Evolutionary conservation across 2,113 vertebrate species (phyloP).

Genomic region (Camelus bactrianus): DNA sequence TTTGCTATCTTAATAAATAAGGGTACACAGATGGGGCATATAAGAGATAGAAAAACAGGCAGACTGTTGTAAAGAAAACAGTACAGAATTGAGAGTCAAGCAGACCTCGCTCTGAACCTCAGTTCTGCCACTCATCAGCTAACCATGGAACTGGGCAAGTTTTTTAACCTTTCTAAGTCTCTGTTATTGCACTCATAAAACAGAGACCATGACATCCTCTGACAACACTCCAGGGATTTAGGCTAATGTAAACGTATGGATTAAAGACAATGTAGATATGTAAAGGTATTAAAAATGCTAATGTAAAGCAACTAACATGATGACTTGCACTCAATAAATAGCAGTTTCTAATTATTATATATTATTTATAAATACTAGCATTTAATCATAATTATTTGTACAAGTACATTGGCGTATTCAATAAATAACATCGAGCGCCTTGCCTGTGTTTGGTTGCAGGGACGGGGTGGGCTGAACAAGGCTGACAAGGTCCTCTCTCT

Average conservation of each 20-base stretch:
- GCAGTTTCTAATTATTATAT: background rate
- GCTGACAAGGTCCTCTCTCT: background rate
- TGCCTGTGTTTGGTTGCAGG: background rate
- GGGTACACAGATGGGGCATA: background rate
- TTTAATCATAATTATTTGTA: background rate
- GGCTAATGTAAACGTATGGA: background rate
- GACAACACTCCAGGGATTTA: background rate
- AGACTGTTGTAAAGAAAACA: background rate
- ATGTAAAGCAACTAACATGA: background rate
- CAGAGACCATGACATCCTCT: background rate
- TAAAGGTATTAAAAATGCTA: background rate
- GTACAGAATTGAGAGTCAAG: background rate
- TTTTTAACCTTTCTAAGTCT: background rate
- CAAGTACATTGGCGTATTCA: background rate
- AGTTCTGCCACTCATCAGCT: background rate
- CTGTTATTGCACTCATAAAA: background rate
- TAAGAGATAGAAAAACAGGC: background rate
- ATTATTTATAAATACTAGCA: background rate
- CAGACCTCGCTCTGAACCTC: background rate
- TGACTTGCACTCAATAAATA: background rate
- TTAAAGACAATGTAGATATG: background rate
- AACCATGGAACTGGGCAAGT: background rate
- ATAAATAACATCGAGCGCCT: background rate
- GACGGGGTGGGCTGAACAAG: background rate
- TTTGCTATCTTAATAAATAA: constrained; percentile 2